These are phyloP conservation scores for Spilarctia lutea DNA, from an alignment of 2,888 invertebrate species.

Conservation along the genomic window DNA sequence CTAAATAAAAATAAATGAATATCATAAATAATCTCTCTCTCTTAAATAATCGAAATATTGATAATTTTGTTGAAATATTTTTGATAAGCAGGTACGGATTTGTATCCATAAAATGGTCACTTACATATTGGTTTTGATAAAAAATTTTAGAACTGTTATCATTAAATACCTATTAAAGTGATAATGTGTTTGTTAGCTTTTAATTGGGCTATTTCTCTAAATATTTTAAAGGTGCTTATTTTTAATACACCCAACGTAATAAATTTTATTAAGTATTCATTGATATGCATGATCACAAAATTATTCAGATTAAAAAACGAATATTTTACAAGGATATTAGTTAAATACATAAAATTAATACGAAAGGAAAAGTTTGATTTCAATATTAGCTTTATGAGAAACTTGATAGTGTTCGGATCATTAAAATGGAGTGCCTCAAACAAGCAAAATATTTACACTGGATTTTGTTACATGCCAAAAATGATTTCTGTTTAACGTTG, in stretches of 20 bases:
- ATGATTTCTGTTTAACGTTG: neutral
- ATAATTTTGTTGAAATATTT: neutral
- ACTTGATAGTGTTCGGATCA: conserved; percentile 10
- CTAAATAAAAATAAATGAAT: no score
- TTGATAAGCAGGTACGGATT: neutral
- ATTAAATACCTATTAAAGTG: conserved; percentile 17
- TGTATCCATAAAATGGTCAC: neutral
- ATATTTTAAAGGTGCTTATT: conserved; percentile 6
- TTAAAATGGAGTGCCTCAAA: neutral
- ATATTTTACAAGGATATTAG: conserved; percentile 18
- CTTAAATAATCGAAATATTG: neutral
- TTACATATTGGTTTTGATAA: neutral
- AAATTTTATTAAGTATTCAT: conserved; percentile 14
- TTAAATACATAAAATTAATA: conserved; percentile 17
- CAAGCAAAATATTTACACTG: neutral
- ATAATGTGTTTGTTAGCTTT: conserved; percentile 10
- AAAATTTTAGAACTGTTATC: neutral
- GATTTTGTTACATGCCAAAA: neutral
- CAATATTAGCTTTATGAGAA: conserved; percentile 15
- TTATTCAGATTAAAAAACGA: conserved; percentile 22
- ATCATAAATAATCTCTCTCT: neutral
- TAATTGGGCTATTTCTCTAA: conserved; percentile 15
- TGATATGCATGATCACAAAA: conserved; percentile 20
- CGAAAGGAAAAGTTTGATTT: conserved; percentile 22
- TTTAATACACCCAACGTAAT: conserved; percentile 6